These are phyloP conservation scores for Trichacis sp. DNA, from an alignment of 2,888 invertebrate species.

Conservation along the genomic window DNA sequence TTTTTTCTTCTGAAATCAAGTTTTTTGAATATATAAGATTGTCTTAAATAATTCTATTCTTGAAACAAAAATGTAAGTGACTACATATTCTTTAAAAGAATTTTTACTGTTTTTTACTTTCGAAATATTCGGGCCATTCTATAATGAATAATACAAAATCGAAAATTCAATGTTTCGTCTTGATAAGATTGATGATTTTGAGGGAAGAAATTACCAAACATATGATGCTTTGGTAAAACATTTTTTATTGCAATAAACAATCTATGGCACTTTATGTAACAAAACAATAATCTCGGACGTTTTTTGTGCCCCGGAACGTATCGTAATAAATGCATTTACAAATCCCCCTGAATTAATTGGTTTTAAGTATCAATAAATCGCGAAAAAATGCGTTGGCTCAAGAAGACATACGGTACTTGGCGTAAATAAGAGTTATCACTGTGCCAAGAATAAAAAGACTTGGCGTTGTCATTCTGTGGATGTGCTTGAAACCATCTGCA, in stretches of 20 bases:
- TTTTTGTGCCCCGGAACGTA: neutral
- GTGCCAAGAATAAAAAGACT: conserved; percentile 60
- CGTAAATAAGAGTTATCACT: conserved; percentile 57
- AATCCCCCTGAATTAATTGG: conserved; percentile 32
- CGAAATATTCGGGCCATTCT: too few relatives aligned
- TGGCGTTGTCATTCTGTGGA: conserved; percentile 57
- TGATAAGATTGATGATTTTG: too few relatives aligned
- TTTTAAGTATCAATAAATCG: conserved; percentile 31
- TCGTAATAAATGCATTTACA: neutral
- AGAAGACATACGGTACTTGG: conserved; percentile 52
- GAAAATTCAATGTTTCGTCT: too few relatives aligned
- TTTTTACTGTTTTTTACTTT: too few relatives aligned
- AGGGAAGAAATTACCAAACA: too few relatives aligned
- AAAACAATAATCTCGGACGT: conserved; percentile 4
- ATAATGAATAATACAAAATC: too few relatives aligned
- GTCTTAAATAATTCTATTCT: too few relatives aligned
- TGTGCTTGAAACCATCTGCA: conserved; percentile 49
- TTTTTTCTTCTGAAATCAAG: too few relatives aligned
- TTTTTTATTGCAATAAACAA: neutral
- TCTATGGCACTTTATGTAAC: conserved; percentile 38
- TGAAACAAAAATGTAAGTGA: too few relatives aligned
- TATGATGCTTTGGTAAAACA: too few relatives aligned
- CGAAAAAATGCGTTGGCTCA: conserved; percentile 12
- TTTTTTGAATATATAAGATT: too few relatives aligned
- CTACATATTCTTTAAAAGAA: too few relatives aligned